Percentiles rank a stretch among this genome's conserved stretches.
These are phyloP conservation scores for Brachyptera putata DNA, from an alignment of 2,888 invertebrate genomes.

Conservation along the genomic window DNA sequence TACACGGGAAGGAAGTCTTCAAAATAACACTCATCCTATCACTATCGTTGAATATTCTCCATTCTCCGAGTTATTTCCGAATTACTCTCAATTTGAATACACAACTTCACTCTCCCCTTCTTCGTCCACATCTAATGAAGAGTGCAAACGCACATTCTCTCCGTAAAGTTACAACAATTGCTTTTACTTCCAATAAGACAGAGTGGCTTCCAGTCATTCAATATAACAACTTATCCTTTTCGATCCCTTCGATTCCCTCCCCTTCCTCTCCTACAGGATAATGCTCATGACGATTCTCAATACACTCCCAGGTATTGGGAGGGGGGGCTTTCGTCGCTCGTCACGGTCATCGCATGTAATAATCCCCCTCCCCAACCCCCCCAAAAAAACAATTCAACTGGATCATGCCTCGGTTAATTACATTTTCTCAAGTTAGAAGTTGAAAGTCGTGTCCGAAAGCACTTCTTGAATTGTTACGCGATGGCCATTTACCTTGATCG, in stretches of 20 bases:
- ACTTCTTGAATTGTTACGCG: constrained; percentile 5
- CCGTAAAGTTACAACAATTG: constrained; percentile 15
- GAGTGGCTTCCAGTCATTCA: constrained; percentile 29
- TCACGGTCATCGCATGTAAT: too few species aligned
- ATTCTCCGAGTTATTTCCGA: too few species aligned
- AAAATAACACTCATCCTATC: too few species aligned
- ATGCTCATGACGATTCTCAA: too few species aligned
- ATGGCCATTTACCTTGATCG: constrained; percentile 28
- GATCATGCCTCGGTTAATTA: constrained; percentile 14
- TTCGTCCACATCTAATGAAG: constrained; percentile 24
- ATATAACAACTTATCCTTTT: constrained; percentile 20
- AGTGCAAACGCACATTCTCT: constrained; percentile 30
- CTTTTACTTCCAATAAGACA: constrained; percentile 28
- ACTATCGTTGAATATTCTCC: too few species aligned
- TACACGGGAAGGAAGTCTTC: too few species aligned
- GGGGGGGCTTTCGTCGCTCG: too few species aligned
- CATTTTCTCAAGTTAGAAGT: constrained; percentile 26
- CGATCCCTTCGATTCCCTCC: neutral
- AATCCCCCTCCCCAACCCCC: too few species aligned
- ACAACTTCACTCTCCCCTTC: neutral
- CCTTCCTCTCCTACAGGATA: neutral
- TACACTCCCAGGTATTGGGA: too few species aligned
- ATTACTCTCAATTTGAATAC: constrained; percentile 6
- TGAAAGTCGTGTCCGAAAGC: constrained; percentile 27
- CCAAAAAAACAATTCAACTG: constrained; percentile 19